A percentile compares a stretch with the other conserved stretches of the same genome.
phyloP scores from a whole-genome alignment of 2,797 vertebrate species.

The Spatula clypeata region DNA sequence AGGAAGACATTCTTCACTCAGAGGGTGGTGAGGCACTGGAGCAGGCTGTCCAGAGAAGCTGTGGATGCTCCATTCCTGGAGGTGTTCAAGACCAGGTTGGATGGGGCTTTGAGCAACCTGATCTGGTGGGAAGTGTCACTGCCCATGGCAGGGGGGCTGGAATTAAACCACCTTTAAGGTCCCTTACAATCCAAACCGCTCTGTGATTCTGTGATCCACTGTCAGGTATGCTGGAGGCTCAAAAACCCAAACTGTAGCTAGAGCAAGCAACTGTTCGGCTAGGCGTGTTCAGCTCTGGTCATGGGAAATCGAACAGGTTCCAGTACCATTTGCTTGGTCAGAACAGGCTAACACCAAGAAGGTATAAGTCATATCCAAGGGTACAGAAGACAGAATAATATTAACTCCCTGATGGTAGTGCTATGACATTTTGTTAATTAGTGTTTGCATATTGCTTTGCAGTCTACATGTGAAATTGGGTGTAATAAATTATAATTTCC shows the following conservation, averaged over 20 bases:
- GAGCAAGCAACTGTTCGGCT: background rate
- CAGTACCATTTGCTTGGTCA: background rate
- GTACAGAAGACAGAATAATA: background rate
- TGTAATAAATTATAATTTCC: background rate
- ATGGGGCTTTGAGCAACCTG: too few relatives aligned
- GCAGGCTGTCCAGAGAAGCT: too few relatives aligned
- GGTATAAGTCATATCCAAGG: background rate
- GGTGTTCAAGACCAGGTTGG: too few relatives aligned
- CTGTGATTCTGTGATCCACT: background rate
- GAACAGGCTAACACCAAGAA: background rate
- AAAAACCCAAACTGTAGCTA: background rate
- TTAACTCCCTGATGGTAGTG: background rate
- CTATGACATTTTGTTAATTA: background rate
- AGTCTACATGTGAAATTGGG: background rate
- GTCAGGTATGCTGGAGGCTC: background rate
- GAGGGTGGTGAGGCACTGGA: too few relatives aligned
- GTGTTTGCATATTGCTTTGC: background rate
- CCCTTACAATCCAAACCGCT: too few relatives aligned
- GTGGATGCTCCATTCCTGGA: too few relatives aligned
- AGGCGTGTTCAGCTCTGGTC: background rate
- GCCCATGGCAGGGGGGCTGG: too few relatives aligned
- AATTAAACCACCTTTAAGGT: too few relatives aligned
- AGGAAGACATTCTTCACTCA: too few relatives aligned
- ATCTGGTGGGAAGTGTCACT: too few relatives aligned
- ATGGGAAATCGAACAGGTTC: background rate